These are phyloP conservation scores for Lissocephala sabroskyi DNA, from an alignment of 2,888 invertebrate species.

Conservation along the genomic window DNA sequence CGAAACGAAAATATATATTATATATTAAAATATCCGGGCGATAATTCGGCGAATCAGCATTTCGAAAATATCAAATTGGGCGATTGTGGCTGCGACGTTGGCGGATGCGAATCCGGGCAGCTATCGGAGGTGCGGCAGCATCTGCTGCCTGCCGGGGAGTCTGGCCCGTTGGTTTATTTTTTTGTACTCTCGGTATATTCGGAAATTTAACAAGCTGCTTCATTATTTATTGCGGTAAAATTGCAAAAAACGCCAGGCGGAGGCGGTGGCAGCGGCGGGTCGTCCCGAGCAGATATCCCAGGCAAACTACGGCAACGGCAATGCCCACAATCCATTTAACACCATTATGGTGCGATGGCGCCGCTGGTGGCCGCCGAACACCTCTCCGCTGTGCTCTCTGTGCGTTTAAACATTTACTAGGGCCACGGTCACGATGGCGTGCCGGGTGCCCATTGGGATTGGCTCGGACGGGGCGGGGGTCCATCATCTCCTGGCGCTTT, in stretches of 20 bases:
- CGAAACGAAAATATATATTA: conserved; percentile 33
- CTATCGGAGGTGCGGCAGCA: no score
- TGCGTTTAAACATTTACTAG: no score
- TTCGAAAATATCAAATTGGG: no score
- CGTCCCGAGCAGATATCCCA: conserved; percentile 8
- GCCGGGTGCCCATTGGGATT: background rate
- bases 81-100: no score
- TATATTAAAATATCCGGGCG: background rate
- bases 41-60: no score
- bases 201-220: conserved; percentile 40
- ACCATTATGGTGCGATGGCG: background rate
- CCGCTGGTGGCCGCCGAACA: conserved; percentile 1
- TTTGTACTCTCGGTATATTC: background rate
- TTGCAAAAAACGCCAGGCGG: no score
- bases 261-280: no score
- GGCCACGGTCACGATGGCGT: conserved; percentile 3
- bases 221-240: conserved; percentile 50
- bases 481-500: conserved; percentile 9
- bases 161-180: no score
- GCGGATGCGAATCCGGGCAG: no score
- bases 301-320: conserved; percentile 5
- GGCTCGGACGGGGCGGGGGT: no score
- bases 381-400: background rate
- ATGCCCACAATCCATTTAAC: conserved; percentile 14
- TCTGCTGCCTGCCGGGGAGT: no score